A percentile compares a stretch with the other conserved stretches of the same genome.
These are phyloP conservation scores for Hippoglossus stenolepis DNA, from an alignment of 2,113 vertebrate genomes.

Conservation along the genomic window DNA sequence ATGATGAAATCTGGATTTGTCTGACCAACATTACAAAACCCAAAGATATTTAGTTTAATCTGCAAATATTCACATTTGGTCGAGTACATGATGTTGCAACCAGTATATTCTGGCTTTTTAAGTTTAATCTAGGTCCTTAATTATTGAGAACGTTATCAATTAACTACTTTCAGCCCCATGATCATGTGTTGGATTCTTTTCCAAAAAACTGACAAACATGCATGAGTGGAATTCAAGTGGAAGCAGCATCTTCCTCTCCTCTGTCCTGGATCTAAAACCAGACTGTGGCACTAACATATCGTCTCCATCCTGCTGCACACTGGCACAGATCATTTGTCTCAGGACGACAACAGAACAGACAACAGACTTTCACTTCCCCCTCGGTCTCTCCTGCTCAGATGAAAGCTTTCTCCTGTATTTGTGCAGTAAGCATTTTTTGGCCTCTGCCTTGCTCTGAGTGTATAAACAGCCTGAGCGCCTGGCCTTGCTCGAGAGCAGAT, in stretches of 20 bases:
- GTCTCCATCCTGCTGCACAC: conserved; percentile 40
- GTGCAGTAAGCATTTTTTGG: background rate
- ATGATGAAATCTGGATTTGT: background rate
- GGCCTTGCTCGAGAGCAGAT: conserved; percentile 37
- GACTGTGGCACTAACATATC: conserved; percentile 39
- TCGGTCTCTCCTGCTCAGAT: background rate
- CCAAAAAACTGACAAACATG: background rate
- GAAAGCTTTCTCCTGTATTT: background rate
- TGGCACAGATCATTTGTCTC: conserved; percentile 28
- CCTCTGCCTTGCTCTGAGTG: background rate
- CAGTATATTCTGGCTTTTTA: background rate
- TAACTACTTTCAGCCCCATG: too few relatives aligned
- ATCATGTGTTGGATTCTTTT: background rate
- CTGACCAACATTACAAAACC: too few relatives aligned
- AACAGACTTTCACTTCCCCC: background rate
- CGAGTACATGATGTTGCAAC: background rate
- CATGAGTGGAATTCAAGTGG: background rate
- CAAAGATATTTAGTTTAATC: too few relatives aligned
- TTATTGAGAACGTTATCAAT: background rate
- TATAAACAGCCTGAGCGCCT: background rate
- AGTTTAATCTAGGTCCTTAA: background rate
- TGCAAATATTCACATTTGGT: background rate
- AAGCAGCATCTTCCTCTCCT: conserved; percentile 1
- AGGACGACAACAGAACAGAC: background rate
- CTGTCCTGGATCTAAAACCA: conserved; percentile 30